Evolutionary conservation across 2,797 vertebrate species (phyloP).

Genomic region (Simalia tracyae): DNA sequence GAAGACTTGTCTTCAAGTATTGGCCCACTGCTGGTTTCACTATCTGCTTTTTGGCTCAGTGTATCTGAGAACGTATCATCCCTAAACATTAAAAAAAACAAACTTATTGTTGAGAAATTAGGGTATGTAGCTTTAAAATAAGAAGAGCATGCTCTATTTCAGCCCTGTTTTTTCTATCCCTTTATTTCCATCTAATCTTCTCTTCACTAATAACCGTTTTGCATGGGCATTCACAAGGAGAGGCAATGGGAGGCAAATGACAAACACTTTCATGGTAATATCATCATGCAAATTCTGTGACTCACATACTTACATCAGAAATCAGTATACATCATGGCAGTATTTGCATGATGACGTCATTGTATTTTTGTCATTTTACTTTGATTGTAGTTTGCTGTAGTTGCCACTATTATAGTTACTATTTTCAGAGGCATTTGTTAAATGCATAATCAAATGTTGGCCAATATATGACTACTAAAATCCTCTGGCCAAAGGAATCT

Average conservation of each 20-base stretch:
- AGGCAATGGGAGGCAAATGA: neutral
- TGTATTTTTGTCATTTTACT: neutral
- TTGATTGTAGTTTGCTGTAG: neutral
- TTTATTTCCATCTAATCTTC: conserved; percentile 1
- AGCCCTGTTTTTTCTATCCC: neutral
- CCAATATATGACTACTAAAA: neutral
- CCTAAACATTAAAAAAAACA: conserved; percentile 73
- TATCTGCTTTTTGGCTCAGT: conserved; percentile 97
- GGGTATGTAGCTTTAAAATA: neutral
- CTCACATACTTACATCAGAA: neutral
- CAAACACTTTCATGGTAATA: neutral
- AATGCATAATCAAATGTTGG: neutral
- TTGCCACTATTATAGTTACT: neutral
- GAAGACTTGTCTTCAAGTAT: conserved; percentile 90
- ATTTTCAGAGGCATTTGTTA: neutral
- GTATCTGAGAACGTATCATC: conserved; percentile 97
- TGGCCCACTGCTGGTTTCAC: conserved; percentile 94
- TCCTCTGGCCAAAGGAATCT: neutral
- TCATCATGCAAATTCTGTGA: neutral
- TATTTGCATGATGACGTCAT: neutral
- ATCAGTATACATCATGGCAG: neutral
- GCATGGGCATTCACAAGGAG: neutral
- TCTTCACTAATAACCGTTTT: conserved; percentile 18
- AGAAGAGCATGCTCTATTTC: neutral
- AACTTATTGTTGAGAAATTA: neutral